These are phyloP conservation scores for Clarias pachynema DNA, from an alignment of 2,797 vertebrate species.

Conservation along the genomic window DNA sequence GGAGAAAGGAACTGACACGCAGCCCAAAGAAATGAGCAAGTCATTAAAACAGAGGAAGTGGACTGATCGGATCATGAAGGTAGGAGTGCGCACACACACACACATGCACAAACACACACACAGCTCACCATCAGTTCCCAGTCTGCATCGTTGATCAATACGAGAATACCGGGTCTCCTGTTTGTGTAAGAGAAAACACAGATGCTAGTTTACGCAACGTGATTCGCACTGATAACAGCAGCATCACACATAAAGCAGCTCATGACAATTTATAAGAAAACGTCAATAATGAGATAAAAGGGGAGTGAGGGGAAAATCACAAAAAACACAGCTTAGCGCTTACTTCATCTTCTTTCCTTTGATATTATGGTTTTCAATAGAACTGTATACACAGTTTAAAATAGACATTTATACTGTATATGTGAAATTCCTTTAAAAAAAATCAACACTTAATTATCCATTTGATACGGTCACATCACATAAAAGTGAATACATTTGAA, in stretches of 20 bases:
- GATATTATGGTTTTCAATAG: neutral
- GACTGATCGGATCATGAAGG: slow-evolving; percentile 12
- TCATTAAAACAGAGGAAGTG: slow-evolving; percentile 45
- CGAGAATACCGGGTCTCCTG: slow-evolving; percentile 96
- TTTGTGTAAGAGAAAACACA: slow-evolving; percentile 52
- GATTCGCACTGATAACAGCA: slow-evolving; percentile 36
- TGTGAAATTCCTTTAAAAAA: neutral
- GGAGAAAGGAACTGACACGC: slow-evolving; percentile 12
- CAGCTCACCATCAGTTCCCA: slow-evolving; percentile 96
- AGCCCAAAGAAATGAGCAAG: slow-evolving; percentile 29
- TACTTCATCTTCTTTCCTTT: neutral
- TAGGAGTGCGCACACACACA: slow-evolving; percentile 9
- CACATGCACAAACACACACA: slow-evolving; percentile 38
- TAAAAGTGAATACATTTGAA: neutral
- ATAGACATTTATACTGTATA: neutral
- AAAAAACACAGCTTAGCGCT: neutral
- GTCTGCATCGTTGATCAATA: slow-evolving; percentile 96
- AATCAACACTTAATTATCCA: neutral
- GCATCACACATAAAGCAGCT: slow-evolving; percentile 20
- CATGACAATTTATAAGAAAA: slow-evolving; percentile 16
- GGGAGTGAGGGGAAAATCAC: neutral
- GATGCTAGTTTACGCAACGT: slow-evolving; percentile 34
- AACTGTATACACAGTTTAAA: neutral
- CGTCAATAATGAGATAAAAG: neutral
- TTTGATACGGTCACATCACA: neutral